A percentile compares a stretch with the other conserved stretches of the same genome.
Evolutionary conservation across 2,797 vertebrate genomes (phyloP).

Genomic region (Pseudochirops cupreus): DNA sequence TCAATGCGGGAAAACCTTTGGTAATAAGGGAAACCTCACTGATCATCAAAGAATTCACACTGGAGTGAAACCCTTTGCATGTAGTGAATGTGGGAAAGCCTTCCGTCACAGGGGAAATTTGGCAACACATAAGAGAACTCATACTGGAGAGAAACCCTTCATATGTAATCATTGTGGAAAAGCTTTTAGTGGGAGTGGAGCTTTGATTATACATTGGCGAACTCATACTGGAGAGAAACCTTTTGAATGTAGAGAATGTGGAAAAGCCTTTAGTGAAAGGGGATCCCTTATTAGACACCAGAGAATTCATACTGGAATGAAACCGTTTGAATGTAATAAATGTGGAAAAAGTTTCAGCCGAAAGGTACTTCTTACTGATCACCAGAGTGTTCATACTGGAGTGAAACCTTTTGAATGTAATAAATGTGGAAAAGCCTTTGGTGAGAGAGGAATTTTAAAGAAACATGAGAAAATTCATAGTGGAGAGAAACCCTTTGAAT

Average conservation of each 20-base stretch:
- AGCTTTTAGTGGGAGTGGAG: constrained; percentile 58
- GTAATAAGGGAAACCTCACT: constrained; percentile 58
- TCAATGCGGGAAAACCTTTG: constrained; percentile 61
- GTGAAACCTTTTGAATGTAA: constrained; percentile 22
- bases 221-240: constrained; percentile 69
- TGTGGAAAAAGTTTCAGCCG: constrained; percentile 23
- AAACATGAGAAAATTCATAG: constrained; percentile 19
- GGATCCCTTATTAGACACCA: neutral
- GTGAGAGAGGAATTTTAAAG: neutral
- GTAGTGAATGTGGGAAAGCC: constrained; percentile 84
- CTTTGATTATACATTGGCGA: constrained; percentile 61
- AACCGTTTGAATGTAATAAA: neutral
- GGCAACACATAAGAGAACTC: constrained; percentile 64
- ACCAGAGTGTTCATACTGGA: constrained; percentile 27
- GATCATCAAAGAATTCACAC: constrained; percentile 69
- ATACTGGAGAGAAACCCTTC: constrained; percentile 64
- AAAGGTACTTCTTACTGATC: constrained; percentile 20
- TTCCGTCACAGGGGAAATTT: constrained; percentile 68
- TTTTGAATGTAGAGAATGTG: constrained; percentile 80
- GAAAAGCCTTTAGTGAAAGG: constrained; percentile 75
- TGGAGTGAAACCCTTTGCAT: constrained; percentile 66
- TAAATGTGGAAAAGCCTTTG: constrained; percentile 45
- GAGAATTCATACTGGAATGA: constrained; percentile 15
- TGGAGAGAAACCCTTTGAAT: constrained; percentile 16
- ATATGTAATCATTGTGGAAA: constrained; percentile 64